Base-by-base conservation (phyloP, 2,113 vertebrate species). In the Paedocypris sp. region DNA sequence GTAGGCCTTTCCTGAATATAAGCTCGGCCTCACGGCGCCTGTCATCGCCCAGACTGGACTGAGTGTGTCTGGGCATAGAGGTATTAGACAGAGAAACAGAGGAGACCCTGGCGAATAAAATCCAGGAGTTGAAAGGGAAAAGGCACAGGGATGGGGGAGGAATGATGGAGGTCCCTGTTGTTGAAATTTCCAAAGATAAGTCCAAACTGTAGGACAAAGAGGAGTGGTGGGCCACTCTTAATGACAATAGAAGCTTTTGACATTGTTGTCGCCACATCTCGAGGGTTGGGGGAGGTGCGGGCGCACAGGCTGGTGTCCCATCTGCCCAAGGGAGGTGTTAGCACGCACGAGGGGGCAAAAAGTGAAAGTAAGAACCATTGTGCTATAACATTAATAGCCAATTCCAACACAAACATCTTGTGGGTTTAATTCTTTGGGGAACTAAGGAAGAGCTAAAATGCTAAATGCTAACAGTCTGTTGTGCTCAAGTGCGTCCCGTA, bases 181-280 rank as follows among this genome's bases (percentile, higher is more conserved):
- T 83, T 79, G 79, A 60, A 77, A 71, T 78, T 72, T 68, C 68
- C 76, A 77, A 59, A 16, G 69, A 76, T 73, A 71, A 73, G 71
- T 72, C 74, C 77, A 78, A 79, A 79, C 74, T 68, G 73, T 19
- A 58, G 69, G 64, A 83, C 79, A 84, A 86, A 76, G 68, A 80
- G 66, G 59, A 74, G 70, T 68, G 77, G 75, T 67, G 32, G 60
- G 68, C 64, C 75, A 52, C 73, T 81, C 76, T 38, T 76, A 74
- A 76, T 79, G 77, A 86, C 83, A 86, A 86, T 83, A 75, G 80
- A 43, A 64, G 66, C 72, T 78, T 84, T 78, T 86, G 84, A 71
- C 68, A 71, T 67, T 42, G 60, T 66, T 58, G 66, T 85, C 79
- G 75, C 28, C 56, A 69, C 75, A 75, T 72, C 73, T 31, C 29